Percentiles rank a stretch among this genome's conserved stretches.
Conservation (phyloP, 2,888 invertebrate genomes). For the Drosophila mayaguana region DNA sequence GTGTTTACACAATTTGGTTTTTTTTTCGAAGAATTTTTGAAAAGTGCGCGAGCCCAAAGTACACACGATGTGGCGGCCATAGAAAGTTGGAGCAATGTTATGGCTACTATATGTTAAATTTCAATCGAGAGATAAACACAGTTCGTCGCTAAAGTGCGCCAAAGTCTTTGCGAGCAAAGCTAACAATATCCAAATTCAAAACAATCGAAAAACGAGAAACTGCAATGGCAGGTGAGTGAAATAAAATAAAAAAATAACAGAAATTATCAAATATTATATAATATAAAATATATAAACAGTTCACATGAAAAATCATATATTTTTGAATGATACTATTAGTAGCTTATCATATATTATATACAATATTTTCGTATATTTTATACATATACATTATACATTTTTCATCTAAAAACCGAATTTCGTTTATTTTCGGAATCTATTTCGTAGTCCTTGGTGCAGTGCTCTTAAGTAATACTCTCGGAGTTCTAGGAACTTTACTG, state of each 20-base stretch:
- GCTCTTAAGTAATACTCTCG: background rate
- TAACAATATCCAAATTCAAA: constrained; percentile 18
- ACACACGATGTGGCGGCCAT: constrained; percentile 2
- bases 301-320: too few relatives aligned
- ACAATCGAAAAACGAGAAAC: constrained; percentile 3
- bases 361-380: too few relatives aligned
- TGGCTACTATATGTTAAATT: constrained; percentile 56
- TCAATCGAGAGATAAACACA: constrained; percentile 43
- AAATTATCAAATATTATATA: too few relatives aligned
- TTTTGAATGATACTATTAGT: too few relatives aligned
- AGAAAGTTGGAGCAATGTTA: constrained; percentile 45
- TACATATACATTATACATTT: background rate
- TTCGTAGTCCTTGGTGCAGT: background rate
- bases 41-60: constrained; percentile 2
- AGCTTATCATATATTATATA: too few relatives aligned
- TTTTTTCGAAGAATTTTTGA: constrained; percentile 3
- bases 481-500: background rate
- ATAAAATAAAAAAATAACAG: background rate
- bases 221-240: constrained; percentile 33
- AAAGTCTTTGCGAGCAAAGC: constrained; percentile 24
- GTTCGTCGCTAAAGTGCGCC: constrained; percentile 23
- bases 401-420: background rate
- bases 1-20: background rate
- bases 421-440: background rate
- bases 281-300: too few relatives aligned